phyloP scores from a whole-genome alignment of 2,888 invertebrate genomes.

The Ferrisia virgata region DNA sequence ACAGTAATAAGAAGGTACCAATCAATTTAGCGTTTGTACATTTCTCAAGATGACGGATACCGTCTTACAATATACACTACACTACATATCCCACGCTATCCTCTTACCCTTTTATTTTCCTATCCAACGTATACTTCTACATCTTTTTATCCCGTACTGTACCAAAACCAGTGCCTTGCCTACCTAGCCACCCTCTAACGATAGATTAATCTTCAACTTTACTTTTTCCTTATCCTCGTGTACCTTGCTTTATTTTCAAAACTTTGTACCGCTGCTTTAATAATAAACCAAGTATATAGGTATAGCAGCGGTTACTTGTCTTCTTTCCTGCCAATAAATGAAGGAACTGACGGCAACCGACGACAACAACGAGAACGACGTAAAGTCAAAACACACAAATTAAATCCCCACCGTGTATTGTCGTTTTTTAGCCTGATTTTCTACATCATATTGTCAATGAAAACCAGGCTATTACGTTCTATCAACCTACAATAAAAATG shows the following conservation, averaged over 20 bases:
- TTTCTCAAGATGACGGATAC: slow-evolving; percentile 15
- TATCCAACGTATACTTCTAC: not conserved
- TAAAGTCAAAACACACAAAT: not conserved
- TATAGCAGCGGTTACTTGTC: not conserved
- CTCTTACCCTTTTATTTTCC: not conserved
- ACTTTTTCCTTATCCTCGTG: not conserved
- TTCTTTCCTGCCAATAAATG: too few species aligned
- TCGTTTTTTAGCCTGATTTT: too few species aligned
- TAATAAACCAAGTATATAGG: too few species aligned
- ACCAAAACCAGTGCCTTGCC: not conserved
- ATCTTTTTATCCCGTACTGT: not conserved
- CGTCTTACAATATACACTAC: not conserved
- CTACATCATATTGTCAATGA: too few species aligned
- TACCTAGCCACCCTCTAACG: not conserved
- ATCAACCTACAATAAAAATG: too few species aligned
- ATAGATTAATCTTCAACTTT: slow-evolving; percentile 20
- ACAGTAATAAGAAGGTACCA: slow-evolving; percentile 27
- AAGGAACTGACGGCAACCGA: too few species aligned
- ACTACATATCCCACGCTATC: too few species aligned
- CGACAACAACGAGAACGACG: not conserved
- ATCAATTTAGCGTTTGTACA: slow-evolving; percentile 27
- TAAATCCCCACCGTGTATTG: not conserved
- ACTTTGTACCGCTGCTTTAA: not conserved
- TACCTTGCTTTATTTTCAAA: not conserved
- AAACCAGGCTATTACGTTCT: too few species aligned